Conservation (phyloP, 2,888 invertebrate genomes). For the Nasonia oneida region DNA sequence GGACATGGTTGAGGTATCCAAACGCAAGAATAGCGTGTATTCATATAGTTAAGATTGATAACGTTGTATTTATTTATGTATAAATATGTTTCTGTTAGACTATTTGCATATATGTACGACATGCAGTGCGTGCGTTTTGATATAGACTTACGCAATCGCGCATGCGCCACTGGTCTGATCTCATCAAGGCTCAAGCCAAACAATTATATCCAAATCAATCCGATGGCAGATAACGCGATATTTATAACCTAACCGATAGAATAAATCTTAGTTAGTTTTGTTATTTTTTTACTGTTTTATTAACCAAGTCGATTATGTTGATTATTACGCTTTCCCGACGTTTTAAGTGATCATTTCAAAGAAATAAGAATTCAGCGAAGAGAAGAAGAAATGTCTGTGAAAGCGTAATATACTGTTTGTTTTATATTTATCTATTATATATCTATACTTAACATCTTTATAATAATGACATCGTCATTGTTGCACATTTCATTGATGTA, state of each 20-base stretch:
- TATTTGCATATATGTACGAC: no score
- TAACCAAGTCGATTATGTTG: not conserved
- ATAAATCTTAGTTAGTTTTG: not conserved
- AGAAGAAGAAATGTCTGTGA: not conserved
- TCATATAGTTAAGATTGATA: no score
- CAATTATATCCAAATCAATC: no score
- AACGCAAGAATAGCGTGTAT: no score
- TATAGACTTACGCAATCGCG: no score
- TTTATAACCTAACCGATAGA: slow-evolving; percentile 23
- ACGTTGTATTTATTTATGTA: no score
- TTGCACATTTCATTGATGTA: not conserved
- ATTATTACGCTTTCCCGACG: not conserved
- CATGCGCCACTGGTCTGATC: no score
- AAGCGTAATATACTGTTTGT: not conserved
- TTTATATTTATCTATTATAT: slow-evolving; percentile 11
- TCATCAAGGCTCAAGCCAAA: no score
- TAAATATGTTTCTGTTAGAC: no score
- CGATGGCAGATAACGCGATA: not conserved
- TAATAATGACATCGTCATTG: not conserved
- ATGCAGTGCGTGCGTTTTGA: no score
- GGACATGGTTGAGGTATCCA: not conserved
- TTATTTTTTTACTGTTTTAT: slow-evolving; percentile 11
- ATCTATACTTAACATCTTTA: not conserved
- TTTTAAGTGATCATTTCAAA: not conserved
- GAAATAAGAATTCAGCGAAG: not conserved